A percentile compares a stretch with the other conserved stretches of the same genome.
These are phyloP conservation scores for Drosophila demipolita DNA, from an alignment of 2,888 invertebrate genomes.

Conservation along the genomic window DNA sequence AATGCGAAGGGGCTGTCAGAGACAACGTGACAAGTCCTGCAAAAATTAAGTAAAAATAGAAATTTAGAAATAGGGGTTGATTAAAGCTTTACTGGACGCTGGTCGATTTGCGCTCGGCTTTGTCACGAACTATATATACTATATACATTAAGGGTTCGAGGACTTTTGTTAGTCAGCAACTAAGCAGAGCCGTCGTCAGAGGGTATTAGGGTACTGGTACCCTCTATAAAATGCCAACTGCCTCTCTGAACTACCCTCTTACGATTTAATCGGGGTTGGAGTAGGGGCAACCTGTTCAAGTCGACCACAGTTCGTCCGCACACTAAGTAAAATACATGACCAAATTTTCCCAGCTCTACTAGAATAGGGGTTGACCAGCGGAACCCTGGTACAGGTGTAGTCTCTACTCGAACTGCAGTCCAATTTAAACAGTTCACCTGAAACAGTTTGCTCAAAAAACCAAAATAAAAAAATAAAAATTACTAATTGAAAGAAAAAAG, in stretches of 20 bases:
- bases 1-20: conserved; percentile 3
- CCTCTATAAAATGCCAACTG: background rate
- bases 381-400: background rate
- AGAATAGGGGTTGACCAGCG: conserved; percentile 2
- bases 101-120: conserved; percentile 45
- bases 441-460: conserved; percentile 2
- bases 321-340: background rate
- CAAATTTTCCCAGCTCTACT: background rate
- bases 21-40: conserved; percentile 12
- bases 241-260: background rate
- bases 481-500: background rate
- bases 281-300: background rate
- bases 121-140: background rate
- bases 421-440: background rate
- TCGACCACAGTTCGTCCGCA: background rate
- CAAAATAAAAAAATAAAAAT: background rate
- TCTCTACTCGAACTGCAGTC: background rate
- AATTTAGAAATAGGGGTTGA: conserved; percentile 44
- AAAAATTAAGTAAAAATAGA: background rate
- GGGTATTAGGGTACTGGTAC: background rate
- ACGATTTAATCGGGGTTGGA: background rate
- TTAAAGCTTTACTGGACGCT: conserved; percentile 36
- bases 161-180: background rate
- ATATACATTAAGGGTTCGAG: background rate
- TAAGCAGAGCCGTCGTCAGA: background rate